phyloP scores from a whole-genome alignment of 1,140 invertebrate genomes.

The Dinothrombium tinctorium region DNA sequence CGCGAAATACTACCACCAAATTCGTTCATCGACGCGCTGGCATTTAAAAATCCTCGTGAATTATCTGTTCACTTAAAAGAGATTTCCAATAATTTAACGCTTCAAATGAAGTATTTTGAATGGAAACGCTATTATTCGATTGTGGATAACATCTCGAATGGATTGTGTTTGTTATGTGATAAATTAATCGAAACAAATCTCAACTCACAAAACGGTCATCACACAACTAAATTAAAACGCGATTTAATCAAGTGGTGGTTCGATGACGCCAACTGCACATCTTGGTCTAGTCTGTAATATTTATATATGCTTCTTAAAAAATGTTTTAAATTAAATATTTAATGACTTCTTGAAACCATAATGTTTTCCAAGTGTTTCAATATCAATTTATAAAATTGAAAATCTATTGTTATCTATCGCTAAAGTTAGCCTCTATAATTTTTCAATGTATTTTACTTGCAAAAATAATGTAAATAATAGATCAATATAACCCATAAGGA shows the following conservation, averaged over 20 bases:
- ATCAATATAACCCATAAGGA: too few species aligned
- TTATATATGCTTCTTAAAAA: too few species aligned
- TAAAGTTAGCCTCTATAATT: too few species aligned
- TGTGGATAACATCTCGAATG: too few species aligned
- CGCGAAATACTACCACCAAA: conserved; percentile 18
- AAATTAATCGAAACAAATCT: neutral
- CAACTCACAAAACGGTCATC: neutral
- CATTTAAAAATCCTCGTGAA: conserved; percentile 15
- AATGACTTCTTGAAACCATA: too few species aligned
- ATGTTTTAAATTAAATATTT: too few species aligned
- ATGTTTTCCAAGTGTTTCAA: too few species aligned
- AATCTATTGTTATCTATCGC: too few species aligned
- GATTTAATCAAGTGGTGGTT: conserved; percentile 4
- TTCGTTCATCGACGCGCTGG: conserved; percentile 22
- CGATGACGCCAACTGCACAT: neutral
- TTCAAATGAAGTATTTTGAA: conserved; percentile 19
- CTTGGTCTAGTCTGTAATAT: too few species aligned
- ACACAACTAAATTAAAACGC: neutral
- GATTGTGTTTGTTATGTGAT: neutral
- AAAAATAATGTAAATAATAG: too few species aligned
- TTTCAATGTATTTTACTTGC: too few species aligned
- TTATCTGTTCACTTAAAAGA: conserved; percentile 16
- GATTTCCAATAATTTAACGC: conserved; percentile 15
- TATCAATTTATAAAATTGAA: too few species aligned
- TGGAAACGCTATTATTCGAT: conserved; percentile 15